These are phyloP conservation scores for Drosophila monieri DNA, from an alignment of 2,888 invertebrate genomes.

Conservation along the genomic window DNA sequence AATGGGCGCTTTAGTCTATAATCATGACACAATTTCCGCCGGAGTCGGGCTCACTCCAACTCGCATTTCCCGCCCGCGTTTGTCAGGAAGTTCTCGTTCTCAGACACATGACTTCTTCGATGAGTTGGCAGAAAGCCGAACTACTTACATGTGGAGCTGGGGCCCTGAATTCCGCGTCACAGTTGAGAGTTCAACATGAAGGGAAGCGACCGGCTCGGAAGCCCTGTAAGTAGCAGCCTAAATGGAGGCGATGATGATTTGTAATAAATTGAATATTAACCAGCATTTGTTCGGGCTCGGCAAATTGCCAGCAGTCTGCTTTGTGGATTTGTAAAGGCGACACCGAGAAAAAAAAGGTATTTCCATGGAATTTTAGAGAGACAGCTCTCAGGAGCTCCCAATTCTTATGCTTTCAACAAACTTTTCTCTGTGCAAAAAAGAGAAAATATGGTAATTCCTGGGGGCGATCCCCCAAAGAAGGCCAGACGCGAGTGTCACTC, in stretches of 20 bases:
- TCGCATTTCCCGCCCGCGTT: constrained; percentile 39
- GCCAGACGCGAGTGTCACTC: constrained; percentile 63
- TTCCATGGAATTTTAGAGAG: not conserved
- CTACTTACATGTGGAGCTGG: constrained; percentile 33
- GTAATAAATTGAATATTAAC: constrained; percentile 75
- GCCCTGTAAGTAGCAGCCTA: constrained; percentile 52
- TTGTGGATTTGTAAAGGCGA: not conserved
- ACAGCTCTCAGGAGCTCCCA: not conserved
- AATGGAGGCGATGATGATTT: constrained; percentile 69
- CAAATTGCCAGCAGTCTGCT: constrained; percentile 60
- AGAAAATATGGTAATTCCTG: constrained; percentile 56
- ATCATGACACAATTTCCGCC: constrained; percentile 80
- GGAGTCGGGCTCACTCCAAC: constrained; percentile 19
- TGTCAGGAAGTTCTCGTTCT: constrained; percentile 66
- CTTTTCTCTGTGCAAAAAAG: constrained; percentile 6
- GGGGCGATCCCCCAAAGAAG: constrained; percentile 13
- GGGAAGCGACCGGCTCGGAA: constrained; percentile 20
- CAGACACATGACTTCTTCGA: constrained; percentile 62
- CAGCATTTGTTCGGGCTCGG: constrained; percentile 53
- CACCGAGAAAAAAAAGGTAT: constrained; percentile 16
- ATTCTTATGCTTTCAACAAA: not conserved
- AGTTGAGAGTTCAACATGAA: constrained; percentile 72
- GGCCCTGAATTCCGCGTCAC: constrained; percentile 61
- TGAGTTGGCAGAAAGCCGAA: constrained; percentile 58
- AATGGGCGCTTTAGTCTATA: constrained; percentile 79